Base-by-base conservation (phyloP, 1,140 invertebrate genomes). In the Ectropis grisescens region DNA sequence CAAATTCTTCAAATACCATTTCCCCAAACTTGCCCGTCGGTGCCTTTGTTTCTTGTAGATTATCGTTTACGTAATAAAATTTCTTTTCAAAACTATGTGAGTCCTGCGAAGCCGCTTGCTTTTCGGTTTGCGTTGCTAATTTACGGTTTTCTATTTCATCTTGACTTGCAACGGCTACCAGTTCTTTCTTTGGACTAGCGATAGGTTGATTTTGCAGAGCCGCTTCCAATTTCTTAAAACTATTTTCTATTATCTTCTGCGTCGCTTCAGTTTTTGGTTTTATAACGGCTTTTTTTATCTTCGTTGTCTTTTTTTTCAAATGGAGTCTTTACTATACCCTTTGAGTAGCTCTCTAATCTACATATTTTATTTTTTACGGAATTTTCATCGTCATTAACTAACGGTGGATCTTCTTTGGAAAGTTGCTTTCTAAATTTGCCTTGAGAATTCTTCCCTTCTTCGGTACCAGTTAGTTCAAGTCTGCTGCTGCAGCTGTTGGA, bases 401-500 rank as follows among this genome's bases (percentile, higher is more conserved):
- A 44, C 11, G 68, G 64, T 1, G 78, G 72, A 41, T 82, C 78
- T 35, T 81, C 80, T 48, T 65, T 68, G 22, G 54, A 58, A 39
- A 57, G 49, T 33, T 68, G 66, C 38, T 60, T 74, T 45, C 57
- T 59, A 34, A 49, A 81, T 53, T 68, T 71, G 9, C 46, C 26
- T 47, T 70, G 49, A n/a, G 49, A 43, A 36, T 61, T 64, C 51
- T 76, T 71, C 29, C 51, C 71, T 15, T 79, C 80, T 40, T 75
- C 86, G 23, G 87, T 85, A 1, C 91, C 91, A 0, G 91, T 88
- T 11, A 94, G 58, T 65, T 94, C 92, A 26, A 94, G 62, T 22
- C 92, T 85, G 60, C 91, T 93, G 52, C 91, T 92, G 57, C 91
- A 94, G 44, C 91, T 93, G 55, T 94, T 93, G 12, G 91, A 93